Percentiles rank a stretch among this genome's conserved stretches.
Conservation (phyloP, 2,113 vertebrate genomes). For the Ovis aries region ARS-UI_Ramb_v3.0 NC_056055.1:161138501-161139000, state of each 20-base stretch:
- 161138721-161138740: not conserved
- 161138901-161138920: not conserved
- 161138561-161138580: not conserved
- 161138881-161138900: not conserved
- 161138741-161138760: not conserved
- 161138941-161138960: not conserved
- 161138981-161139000: not conserved
- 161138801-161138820: conserved; percentile 15
- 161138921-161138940: not conserved
- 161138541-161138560: not conserved
- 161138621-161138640: not conserved
- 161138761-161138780: not conserved
- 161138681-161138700: not conserved
- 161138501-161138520: not conserved
- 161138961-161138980: not conserved
- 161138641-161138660: not conserved
- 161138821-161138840: not conserved
- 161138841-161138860: not conserved
- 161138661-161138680: not conserved
- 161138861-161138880: not conserved
- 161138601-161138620: not conserved
- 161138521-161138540: not conserved
- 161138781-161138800: not conserved
- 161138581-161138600: not conserved
- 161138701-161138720: not conserved